Percentiles rank a stretch among this genome's conserved stretches.
These are phyloP conservation scores for Drosophila navojoa DNA, from an alignment of 1,140 invertebrate genomes.

Conservation along the genomic window DNA sequence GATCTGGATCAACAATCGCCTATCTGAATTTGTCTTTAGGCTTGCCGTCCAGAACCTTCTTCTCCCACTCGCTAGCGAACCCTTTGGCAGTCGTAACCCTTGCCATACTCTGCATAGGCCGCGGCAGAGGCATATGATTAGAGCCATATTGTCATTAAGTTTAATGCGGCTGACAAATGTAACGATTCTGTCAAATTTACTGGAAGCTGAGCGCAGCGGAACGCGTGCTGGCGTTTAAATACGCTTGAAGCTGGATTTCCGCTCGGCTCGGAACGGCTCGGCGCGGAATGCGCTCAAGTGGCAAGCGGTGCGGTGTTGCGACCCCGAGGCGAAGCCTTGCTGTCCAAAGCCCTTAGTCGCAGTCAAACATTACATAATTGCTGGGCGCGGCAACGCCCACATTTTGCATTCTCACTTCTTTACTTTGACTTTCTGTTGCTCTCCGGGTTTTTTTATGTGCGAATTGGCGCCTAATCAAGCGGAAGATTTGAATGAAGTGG, in stretches of 20 bases:
- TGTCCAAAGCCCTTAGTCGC: constrained; percentile 11
- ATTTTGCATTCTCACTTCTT: constrained; percentile 18
- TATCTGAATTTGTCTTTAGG: too few relatives aligned
- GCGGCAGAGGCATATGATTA: constrained; percentile 32
- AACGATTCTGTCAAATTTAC: constrained; percentile 80
- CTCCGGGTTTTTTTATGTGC: constrained; percentile 52
- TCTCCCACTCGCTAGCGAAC: constrained; percentile 1
- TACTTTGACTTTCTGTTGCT: not conserved
- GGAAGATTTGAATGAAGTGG: constrained; percentile 80
- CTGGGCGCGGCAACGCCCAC: constrained; percentile 67
- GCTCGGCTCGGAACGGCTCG: not conserved
- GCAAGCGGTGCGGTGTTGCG: constrained; percentile 24
- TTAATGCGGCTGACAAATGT: constrained; percentile 75
- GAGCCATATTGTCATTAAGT: constrained; percentile 70
- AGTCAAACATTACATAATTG: constrained; percentile 66
- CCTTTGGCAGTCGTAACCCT: constrained; percentile 49
- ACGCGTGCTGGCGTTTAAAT: constrained; percentile 44
- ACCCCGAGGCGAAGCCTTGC: constrained; percentile 29
- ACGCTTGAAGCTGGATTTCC: constrained; percentile 5
- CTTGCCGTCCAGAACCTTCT: not conserved
- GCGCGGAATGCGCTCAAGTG: constrained; percentile 2
- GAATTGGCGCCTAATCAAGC: constrained; percentile 82
- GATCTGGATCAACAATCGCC: too few relatives aligned
- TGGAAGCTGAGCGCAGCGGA: constrained; percentile 58
- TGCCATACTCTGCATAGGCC: constrained; percentile 52